phyloP scores from a whole-genome alignment of 2,797 vertebrate species.

The Mus minutoides region DNA sequence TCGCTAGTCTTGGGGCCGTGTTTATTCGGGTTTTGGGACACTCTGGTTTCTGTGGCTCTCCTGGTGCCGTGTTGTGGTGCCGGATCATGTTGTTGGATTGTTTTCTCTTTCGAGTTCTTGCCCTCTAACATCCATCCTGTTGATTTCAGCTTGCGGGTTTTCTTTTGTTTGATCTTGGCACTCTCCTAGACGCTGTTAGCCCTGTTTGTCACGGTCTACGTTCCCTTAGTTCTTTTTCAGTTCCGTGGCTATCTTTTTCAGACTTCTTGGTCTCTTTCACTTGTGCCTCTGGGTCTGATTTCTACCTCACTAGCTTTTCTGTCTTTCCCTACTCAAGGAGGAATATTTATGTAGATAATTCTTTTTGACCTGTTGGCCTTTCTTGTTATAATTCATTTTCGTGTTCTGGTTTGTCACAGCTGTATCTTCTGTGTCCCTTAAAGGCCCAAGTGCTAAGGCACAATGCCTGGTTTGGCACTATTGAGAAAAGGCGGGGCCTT shows the following conservation, averaged over 20 bases:
- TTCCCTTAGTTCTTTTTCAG: background rate
- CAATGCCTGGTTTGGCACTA: background rate
- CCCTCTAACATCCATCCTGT: background rate
- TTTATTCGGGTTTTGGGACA: background rate
- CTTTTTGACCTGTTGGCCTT: background rate
- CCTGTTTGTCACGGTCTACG: background rate
- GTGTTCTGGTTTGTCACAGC: background rate
- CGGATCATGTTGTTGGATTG: background rate
- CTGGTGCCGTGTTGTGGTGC: background rate
- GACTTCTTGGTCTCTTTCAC: background rate
- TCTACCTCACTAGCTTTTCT: background rate
- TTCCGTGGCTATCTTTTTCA: background rate
- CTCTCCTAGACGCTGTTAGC: background rate
- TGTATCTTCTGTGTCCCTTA: background rate
- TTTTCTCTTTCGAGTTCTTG: background rate
- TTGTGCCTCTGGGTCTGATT: background rate
- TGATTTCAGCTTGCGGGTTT: background rate
- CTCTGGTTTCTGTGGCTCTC: background rate
- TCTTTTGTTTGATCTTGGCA: background rate
- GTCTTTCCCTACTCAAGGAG: background rate
- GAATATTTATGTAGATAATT: background rate
- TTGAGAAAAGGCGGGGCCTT: background rate
- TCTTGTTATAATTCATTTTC: background rate
- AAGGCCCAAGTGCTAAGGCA: background rate
- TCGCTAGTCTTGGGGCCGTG: slow-evolving; percentile 9